Base-by-base conservation (phyloP, 2,888 invertebrate species). In the Oscheius onirici region DNA sequence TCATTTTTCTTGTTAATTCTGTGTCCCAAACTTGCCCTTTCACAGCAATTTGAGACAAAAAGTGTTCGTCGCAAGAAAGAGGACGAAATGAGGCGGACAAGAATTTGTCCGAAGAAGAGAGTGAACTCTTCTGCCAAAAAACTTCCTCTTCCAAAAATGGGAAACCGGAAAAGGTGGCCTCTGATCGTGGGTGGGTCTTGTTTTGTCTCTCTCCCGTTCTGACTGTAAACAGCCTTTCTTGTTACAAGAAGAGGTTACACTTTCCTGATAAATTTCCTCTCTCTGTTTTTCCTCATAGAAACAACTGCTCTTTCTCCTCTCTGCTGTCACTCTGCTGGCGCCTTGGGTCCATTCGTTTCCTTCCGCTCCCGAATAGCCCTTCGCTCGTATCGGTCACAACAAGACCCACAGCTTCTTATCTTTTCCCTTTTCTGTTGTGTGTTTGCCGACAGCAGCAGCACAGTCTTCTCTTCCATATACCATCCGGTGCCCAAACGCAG, bases 51-150 rank as follows among this genome's bases (percentile, higher is more conserved):
- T 34, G 13, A 41, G 41, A 11, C 13, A 58, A 20, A 41, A 40
- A 58, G 55, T 46, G 5, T 13, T 46, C 11, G 17, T 46, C 46
- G 46, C 20, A 24, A 22, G 52, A 24, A 52, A 41, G 34, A 34
- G 34, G 34, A 8, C 40, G 58, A 58, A 58, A 58, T 58, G 58
- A 58, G 58, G 58, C 58, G 58, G 58, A 58, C 41, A 58, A 11
- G 58, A 58, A 58, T 58, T 58, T 22, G 41, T n/a, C n/a, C n/a
- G n/a, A n/a, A n/a, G n/a, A n/a, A n/a, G n/a, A n/a, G n/a, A n/a
- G n/a, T n/a, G n/a, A n/a, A n/a, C n/a, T n/a, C n/a, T 34, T 34
- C 34, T 34, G 34, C 34, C 34, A 34, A 34, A 34, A 34, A 34
- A 34, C 34, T 34, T 34, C 34, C 34, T 34, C 34, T 34, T 34